These are phyloP conservation scores for Bolinopsis microptera DNA, from an alignment of 37 sponge, comb jelly and placozoan genomes.

Conservation along the genomic window DNA sequence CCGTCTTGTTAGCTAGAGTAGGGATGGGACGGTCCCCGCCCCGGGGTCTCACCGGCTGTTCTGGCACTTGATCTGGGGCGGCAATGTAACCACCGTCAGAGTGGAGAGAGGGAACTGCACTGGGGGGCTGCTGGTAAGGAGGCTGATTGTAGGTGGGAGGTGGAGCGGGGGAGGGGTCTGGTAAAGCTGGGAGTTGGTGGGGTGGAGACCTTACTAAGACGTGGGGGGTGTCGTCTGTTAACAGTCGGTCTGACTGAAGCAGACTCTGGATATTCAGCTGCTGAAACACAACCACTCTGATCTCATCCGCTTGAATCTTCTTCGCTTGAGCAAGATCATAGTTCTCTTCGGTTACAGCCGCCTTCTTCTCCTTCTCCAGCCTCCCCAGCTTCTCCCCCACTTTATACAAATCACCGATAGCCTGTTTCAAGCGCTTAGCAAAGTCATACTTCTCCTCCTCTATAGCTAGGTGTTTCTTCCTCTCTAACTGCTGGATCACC, in stretches of 20 bases:
- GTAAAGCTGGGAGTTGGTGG: neutral
- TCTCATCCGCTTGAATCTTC: slow-evolving; percentile 69
- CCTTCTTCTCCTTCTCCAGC: slow-evolving; percentile 79
- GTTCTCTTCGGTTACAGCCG: slow-evolving; percentile 83
- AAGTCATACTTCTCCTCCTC: slow-evolving; percentile 72
- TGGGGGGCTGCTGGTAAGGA: neutral
- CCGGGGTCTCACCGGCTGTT: neutral
- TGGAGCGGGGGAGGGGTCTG: neutral
- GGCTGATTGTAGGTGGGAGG: neutral
- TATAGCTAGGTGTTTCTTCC: slow-evolving; percentile 73
- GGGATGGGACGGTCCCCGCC: slow-evolving; percentile 71
- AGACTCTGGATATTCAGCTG: slow-evolving; percentile 29
- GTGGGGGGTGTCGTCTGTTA: slow-evolving; percentile 10
- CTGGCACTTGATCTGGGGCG: too few relatives aligned
- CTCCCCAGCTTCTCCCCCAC: slow-evolving; percentile 78
- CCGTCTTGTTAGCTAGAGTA: slow-evolving; percentile 62
- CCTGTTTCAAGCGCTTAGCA: slow-evolving; percentile 76
- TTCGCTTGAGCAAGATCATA: slow-evolving; percentile 78
- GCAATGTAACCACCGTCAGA: neutral
- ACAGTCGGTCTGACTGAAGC: neutral
- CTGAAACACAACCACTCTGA: slow-evolving; percentile 21
- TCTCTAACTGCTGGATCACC: slow-evolving; percentile 73
- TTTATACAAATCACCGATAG: slow-evolving; percentile 71
- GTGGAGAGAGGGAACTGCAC: neutral
- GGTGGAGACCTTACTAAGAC: slow-evolving; percentile 30